These are phyloP conservation scores for Eupeodes latifasciatus DNA, from an alignment of 2,888 invertebrate genomes.

Conservation along the genomic window DNA sequence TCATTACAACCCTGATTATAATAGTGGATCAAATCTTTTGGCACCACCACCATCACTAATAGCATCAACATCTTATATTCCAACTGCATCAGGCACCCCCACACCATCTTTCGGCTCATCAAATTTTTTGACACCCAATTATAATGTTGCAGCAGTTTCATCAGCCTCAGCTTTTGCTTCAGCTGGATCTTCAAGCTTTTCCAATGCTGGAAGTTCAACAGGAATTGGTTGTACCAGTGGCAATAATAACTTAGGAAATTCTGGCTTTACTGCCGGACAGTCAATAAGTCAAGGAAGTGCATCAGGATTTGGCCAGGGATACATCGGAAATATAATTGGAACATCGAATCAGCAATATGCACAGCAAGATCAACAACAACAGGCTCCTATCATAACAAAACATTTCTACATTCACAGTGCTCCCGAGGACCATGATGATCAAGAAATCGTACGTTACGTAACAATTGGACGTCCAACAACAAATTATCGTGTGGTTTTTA, in stretches of 20 bases:
- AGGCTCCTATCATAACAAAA: slow-evolving; percentile 80
- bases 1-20: slow-evolving; percentile 79
- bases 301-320: slow-evolving; percentile 20
- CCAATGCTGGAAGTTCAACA: background rate
- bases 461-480: slow-evolving; percentile 81
- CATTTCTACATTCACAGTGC: slow-evolving; percentile 83
- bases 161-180: background rate
- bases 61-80: slow-evolving; percentile 77
- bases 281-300: background rate
- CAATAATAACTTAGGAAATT: background rate
- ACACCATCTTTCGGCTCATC: slow-evolving; percentile 1
- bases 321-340: background rate
- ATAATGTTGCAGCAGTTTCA: slow-evolving; percentile 24
- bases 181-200: slow-evolving; percentile 13
- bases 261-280: background rate
- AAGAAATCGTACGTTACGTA: slow-evolving; percentile 81
- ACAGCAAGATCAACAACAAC: slow-evolving; percentile 22
- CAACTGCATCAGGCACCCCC: slow-evolving; percentile 77
- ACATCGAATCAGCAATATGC: slow-evolving; percentile 41
- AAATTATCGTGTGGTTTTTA: slow-evolving; percentile 83
- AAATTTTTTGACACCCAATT: slow-evolving; percentile 48
- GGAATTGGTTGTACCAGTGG: slow-evolving; percentile 1
- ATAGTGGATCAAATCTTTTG: slow-evolving; percentile 77
- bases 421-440: slow-evolving; percentile 82
- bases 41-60: slow-evolving; percentile 79